Percentiles rank a stretch among this genome's conserved stretches.
Conservation (phyloP, 2,888 invertebrate genomes). For the Drosophila pseudotakahashii region DNA sequence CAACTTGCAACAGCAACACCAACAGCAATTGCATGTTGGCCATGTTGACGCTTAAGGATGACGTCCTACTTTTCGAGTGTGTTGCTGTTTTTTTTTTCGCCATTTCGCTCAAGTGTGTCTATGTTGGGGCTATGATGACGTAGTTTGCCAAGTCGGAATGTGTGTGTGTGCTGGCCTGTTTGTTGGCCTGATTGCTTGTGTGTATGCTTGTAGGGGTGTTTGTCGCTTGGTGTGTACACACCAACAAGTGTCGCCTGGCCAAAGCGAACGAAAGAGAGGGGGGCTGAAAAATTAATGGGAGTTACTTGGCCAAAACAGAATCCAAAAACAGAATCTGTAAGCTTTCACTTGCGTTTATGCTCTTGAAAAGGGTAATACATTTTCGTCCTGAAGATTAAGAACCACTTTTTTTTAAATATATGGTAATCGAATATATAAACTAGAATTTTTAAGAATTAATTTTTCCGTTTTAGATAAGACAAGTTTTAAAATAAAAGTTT, state of each 20-base stretch:
- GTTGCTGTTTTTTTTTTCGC: slow-evolving; percentile 5
- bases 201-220: slow-evolving; percentile 2
- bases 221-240: slow-evolving; percentile 47
- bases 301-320: slow-evolving; percentile 12
- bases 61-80: slow-evolving; percentile 66
- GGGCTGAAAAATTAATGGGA: slow-evolving; percentile 7
- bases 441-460: too few species aligned
- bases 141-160: slow-evolving; percentile 46
- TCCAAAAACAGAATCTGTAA: neutral
- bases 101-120: slow-evolving; percentile 21
- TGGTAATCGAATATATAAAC: too few species aligned
- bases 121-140: slow-evolving; percentile 59
- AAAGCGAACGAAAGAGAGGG: slow-evolving; percentile 38
- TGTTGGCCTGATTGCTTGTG: slow-evolving; percentile 8
- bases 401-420: too few species aligned
- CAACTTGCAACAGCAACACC: slow-evolving; percentile 1
- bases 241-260: slow-evolving; percentile 66
- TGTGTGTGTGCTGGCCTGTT: slow-evolving; percentile 10
- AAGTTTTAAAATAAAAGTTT: too few species aligned
- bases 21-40: slow-evolving; percentile 39
- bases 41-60: slow-evolving; percentile 68
- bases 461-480: too few species aligned
- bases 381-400: neutral
- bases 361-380: neutral
- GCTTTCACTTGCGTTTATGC: neutral